Evolutionary conservation across 2,888 invertebrate genomes (phyloP).

Genomic region (Cinara cedri): DNA sequence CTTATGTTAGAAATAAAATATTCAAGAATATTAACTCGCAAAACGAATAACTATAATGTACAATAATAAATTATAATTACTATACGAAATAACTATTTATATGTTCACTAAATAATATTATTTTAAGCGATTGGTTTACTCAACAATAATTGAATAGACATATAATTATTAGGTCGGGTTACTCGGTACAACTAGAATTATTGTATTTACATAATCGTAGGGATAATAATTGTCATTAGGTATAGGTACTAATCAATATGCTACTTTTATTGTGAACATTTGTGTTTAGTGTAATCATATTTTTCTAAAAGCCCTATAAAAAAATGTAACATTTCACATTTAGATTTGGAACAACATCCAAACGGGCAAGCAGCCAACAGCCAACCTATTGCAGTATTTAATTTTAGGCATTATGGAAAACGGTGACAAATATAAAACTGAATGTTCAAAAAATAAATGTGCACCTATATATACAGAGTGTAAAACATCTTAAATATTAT

Average conservation of each 20-base stretch:
- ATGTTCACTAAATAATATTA: not conserved
- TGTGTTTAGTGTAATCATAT: too few relatives aligned
- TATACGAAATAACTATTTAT: slow-evolving; percentile 22
- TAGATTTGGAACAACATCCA: too few relatives aligned
- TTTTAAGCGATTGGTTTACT: too few relatives aligned
- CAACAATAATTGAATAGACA: not conserved
- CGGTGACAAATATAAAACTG: too few relatives aligned
- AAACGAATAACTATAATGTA: not conserved
- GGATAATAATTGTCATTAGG: not conserved
- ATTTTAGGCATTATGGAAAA: too few relatives aligned
- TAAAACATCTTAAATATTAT: too few relatives aligned
- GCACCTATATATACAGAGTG: too few relatives aligned
- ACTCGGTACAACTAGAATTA: slow-evolving; percentile 26
- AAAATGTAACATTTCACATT: too few relatives aligned
- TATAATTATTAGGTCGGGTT: slow-evolving; percentile 32
- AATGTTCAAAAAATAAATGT: too few relatives aligned
- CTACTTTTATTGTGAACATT: not conserved
- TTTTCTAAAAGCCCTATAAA: too few relatives aligned
- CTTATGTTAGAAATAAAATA: not conserved
- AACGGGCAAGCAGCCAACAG: too few relatives aligned
- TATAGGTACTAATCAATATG: not conserved
- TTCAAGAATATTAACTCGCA: slow-evolving; percentile 14
- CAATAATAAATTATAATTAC: slow-evolving; percentile 37
- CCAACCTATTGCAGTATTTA: too few relatives aligned
- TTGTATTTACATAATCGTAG: slow-evolving; percentile 7